Percentiles rank a stretch among this genome's conserved stretches.
Conservation (phyloP, 2,888 invertebrate genomes). For the Scaptomyza flava region DNA sequence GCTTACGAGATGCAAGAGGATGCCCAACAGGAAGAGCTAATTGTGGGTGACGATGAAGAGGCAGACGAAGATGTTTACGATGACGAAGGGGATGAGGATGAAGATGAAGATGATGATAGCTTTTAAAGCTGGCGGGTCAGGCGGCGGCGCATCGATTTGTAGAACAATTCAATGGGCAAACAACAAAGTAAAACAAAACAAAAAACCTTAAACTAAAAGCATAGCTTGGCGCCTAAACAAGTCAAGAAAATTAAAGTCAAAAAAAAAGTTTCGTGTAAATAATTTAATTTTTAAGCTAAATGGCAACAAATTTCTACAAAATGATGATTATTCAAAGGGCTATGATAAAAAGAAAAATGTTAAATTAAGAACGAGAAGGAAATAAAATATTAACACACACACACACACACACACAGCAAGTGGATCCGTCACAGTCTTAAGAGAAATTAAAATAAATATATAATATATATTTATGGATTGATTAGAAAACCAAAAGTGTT, state of each 20-base stretch:
- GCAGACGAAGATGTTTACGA: slow-evolving; percentile 26
- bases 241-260: background rate
- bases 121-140: slow-evolving; percentile 76
- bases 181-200: slow-evolving; percentile 1
- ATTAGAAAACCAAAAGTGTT: slow-evolving; percentile 25
- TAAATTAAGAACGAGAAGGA: background rate
- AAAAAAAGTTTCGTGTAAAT: slow-evolving; percentile 48
- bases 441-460: slow-evolving; percentile 10
- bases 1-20: slow-evolving; percentile 65
- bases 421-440: slow-evolving; percentile 67
- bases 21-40: slow-evolving; percentile 55
- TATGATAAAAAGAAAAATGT: slow-evolving; percentile 21
- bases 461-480: slow-evolving; percentile 13
- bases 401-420: slow-evolving; percentile 50
- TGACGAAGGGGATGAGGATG: slow-evolving; percentile 11
- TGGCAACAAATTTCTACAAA: slow-evolving; percentile 27
- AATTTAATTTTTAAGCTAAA: slow-evolving; percentile 42
- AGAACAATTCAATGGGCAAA: slow-evolving; percentile 56
- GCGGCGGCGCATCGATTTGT: slow-evolving; percentile 47
- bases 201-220: slow-evolving; percentile 33
- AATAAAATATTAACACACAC: background rate
- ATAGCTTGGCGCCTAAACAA: slow-evolving; percentile 50
- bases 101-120: slow-evolving; percentile 84
- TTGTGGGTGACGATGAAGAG: slow-evolving; percentile 52
- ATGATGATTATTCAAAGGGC: slow-evolving; percentile 16